A percentile compares a stretch with the other conserved stretches of the same genome.
Evolutionary conservation across 2,113 vertebrate species (phyloP).

Genomic region (Muntiacus reevesi): DNA sequence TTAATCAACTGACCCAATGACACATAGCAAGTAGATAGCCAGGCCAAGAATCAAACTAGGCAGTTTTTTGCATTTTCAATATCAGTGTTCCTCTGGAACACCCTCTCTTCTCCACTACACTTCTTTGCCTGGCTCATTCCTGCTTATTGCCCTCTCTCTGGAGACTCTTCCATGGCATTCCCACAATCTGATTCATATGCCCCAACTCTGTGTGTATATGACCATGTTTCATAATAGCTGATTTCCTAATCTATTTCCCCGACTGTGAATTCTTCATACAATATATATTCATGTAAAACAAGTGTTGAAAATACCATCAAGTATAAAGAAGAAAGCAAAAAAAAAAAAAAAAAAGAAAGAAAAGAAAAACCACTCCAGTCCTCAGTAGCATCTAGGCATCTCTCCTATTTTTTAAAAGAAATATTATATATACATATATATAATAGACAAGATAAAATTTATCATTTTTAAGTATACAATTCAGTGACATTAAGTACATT

Average conservation of each 20-base stretch:
- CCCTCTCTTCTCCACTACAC: not conserved
- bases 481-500: not conserved
- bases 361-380: not conserved
- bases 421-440: not conserved
- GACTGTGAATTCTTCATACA: not conserved
- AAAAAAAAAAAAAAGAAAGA: not conserved
- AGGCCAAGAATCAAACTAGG: not conserved
- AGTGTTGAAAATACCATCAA: not conserved
- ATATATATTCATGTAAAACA: not conserved
- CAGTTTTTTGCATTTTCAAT: not conserved
- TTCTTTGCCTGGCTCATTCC: not conserved
- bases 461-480: not conserved
- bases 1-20: not conserved
- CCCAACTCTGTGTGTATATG: fast-evolving
- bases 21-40: not conserved
- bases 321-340: not conserved
- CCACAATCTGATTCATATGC: not conserved
- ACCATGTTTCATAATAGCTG: fast-evolving
- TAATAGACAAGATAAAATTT: not conserved
- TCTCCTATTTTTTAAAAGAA: not conserved
- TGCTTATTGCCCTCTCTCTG: not conserved
- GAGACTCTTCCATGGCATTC: not conserved
- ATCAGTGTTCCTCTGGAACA: fast-evolving
- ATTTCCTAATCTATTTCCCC: not conserved
- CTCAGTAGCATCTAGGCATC: not conserved